phyloP scores from a whole-genome alignment of 1,140 invertebrate genomes.

The Teleopsis dalmanni region DNA sequence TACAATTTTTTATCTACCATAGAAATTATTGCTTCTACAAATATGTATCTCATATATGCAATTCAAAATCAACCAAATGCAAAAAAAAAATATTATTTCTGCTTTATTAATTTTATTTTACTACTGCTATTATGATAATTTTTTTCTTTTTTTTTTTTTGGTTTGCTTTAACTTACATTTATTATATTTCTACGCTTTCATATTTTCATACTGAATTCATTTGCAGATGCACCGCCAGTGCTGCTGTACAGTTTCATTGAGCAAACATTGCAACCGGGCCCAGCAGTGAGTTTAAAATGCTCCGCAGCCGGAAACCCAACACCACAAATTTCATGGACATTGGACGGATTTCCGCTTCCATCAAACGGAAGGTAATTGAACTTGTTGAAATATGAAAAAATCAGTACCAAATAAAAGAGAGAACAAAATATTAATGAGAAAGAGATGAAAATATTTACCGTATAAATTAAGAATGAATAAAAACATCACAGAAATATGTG shows the following conservation, averaged over 20 bases:
- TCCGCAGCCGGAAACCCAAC: slow-evolving; percentile 79
- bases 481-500: no score
- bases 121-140: background rate
- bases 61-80: no score
- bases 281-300: slow-evolving; percentile 78
- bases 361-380: slow-evolving; percentile 61
- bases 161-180: background rate
- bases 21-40: no score
- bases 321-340: slow-evolving; percentile 70
- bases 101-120: background rate
- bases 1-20: no score
- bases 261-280: slow-evolving; percentile 73
- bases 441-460: no score
- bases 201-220: slow-evolving; percentile 17
- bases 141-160: slow-evolving; percentile 8
- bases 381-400: slow-evolving; percentile 34
- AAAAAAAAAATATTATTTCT: background rate
- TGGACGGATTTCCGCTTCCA: slow-evolving; percentile 70
- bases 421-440: no score
- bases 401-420: no score
- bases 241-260: slow-evolving; percentile 76
- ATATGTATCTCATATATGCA: no score
- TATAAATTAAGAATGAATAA: no score
- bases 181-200: slow-evolving; percentile 16
- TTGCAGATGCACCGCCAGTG: slow-evolving; percentile 72